Conservation (phyloP, 2,888 invertebrate genomes). For the Unio pictorum region DNA sequence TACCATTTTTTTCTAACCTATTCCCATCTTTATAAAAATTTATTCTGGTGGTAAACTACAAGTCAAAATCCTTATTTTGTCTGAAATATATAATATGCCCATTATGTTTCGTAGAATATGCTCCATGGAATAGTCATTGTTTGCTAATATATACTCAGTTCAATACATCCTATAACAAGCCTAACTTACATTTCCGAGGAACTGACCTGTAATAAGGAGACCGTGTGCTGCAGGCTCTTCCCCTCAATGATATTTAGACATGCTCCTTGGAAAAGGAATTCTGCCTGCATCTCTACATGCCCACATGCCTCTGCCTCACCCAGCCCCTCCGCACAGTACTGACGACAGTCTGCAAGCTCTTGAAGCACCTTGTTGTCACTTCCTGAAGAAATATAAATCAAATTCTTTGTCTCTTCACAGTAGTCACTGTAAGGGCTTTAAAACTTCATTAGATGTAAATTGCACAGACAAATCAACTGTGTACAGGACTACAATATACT, state of each 20-base stretch:
- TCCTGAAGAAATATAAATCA: conserved; percentile 16
- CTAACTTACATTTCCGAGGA: background rate
- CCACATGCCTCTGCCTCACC: conserved; percentile 67
- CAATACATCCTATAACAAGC: background rate
- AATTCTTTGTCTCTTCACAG: conserved; percentile 6
- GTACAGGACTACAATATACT: no score
- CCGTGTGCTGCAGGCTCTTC: conserved; percentile 57
- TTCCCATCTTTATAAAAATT: no score
- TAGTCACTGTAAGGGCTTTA: no score
- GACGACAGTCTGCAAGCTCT: conserved; percentile 67
- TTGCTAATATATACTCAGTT: no score
- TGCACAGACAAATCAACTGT: no score
- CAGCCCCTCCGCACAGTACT: conserved; percentile 68
- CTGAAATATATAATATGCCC: no score
- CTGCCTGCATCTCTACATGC: conserved; percentile 67
- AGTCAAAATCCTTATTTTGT: no score
- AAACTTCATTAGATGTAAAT: no score
- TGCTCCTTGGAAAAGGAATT: conserved; percentile 64
- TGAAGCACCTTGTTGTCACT: conserved; percentile 61
- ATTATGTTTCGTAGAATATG: no score
- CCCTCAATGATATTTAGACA: conserved; percentile 67
- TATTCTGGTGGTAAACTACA: no score
- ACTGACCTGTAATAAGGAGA: conserved; percentile 59
- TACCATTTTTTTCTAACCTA: no score
- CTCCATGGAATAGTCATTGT: no score